Percentiles rank a stretch among this genome's conserved stretches.
Evolutionary conservation across 2,797 vertebrate species (phyloP).

Genomic region (Eidolon dupreanum): DNA sequence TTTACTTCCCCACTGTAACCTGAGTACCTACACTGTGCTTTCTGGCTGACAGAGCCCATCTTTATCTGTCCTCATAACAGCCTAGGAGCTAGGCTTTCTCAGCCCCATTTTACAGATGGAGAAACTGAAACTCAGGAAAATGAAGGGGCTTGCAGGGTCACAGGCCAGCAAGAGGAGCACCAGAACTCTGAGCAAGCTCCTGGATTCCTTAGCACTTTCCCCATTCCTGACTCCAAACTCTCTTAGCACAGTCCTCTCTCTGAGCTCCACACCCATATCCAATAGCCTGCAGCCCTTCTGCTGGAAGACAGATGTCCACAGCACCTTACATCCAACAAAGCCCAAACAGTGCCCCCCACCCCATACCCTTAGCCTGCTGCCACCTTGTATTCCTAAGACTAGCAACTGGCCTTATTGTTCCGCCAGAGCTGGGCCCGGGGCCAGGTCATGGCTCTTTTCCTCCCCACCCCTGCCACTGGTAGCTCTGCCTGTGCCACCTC

Average conservation of each 20-base stretch:
- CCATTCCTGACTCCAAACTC: neutral
- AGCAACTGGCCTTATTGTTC: neutral
- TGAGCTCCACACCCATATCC: neutral
- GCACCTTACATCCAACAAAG: neutral
- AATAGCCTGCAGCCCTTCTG: neutral
- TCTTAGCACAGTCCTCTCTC: neutral
- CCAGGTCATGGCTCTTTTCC: neutral
- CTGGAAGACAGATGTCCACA: neutral
- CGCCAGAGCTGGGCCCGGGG: neutral
- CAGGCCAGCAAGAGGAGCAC: neutral
- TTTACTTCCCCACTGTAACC: neutral
- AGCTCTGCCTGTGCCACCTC: neutral
- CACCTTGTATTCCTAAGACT: neutral
- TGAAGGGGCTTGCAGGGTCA: neutral
- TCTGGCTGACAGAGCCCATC: neutral
- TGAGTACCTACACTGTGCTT: neutral
- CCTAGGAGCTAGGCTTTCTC: neutral
- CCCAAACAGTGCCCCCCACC: neutral
- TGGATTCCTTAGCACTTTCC: no score
- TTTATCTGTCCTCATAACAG: neutral
- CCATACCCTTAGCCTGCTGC: neutral
- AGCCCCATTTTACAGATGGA: neutral
- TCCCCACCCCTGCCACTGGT: neutral
- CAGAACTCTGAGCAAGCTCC: neutral
- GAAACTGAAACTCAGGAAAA: neutral